Evolutionary conservation across 2,797 vertebrate species (phyloP).

Genomic region (Tenualosa ilisha): DNA sequence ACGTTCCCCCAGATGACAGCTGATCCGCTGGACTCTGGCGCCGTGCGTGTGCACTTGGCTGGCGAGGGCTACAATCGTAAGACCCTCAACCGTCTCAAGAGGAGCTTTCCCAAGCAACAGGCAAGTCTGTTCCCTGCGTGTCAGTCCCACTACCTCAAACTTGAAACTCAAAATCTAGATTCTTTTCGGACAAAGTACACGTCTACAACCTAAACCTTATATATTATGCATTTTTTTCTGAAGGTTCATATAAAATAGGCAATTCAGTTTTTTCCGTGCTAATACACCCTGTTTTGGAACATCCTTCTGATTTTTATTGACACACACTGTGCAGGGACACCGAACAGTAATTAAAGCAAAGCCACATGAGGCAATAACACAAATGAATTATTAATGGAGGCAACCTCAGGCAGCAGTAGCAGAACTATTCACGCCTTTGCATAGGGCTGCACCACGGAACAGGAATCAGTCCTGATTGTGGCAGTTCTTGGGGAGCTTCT

Average conservation of each 20-base stretch:
- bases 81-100: conserved; percentile 85
- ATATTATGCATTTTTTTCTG: not conserved
- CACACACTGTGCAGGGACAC: not conserved
- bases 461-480: not conserved
- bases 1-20: conserved; percentile 84
- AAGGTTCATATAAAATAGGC: not conserved
- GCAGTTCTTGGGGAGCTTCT: conserved; percentile 3
- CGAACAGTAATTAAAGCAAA: not conserved
- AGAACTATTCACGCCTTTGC: not conserved
- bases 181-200: not conserved
- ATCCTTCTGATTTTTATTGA: not conserved
- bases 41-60: conserved; percentile 75
- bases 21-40: conserved; percentile 76
- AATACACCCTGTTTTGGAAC: not conserved
- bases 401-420: conserved; percentile 14
- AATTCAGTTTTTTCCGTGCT: not conserved
- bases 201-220: not conserved
- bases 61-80: conserved; percentile 89
- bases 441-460: not conserved
- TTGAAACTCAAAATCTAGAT: not conserved
- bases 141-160: not conserved
- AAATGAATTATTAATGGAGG: not conserved
- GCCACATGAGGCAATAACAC: conserved; percentile 4
- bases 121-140: conserved; percentile 50
- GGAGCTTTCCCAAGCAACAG: conserved; percentile 83